Evolutionary conservation across 2,113 vertebrate genomes (phyloP), one percentile per base, ranked within the genome.

Genomic region (Saccopteryx leptura): DNA sequence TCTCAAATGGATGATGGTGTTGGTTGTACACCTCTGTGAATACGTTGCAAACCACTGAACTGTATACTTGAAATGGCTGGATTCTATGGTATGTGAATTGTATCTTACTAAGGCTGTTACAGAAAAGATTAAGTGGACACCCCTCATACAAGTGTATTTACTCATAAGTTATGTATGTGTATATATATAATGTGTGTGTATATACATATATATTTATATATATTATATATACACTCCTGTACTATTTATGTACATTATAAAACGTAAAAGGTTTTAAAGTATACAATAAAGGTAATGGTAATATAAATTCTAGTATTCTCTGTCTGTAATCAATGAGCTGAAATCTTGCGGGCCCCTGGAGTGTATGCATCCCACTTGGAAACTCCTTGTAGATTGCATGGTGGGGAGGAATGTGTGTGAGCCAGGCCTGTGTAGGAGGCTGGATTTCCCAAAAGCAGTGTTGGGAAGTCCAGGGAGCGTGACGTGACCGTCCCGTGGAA

Each of bases 291-390:
- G 39, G 13, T 90, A 87, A 39, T 68, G 18, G 26, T 80, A 31
- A 48, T 46, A 84, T 61, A 94, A 82, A 83, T 79, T 72, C 58
- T 71, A 68, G 19, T 90, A 65, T 81, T 69, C 90, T 94, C 31
- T 60, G 90, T 90, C 71, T 71, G 4, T 93, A 91, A 76, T 4
- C 39, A 48, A 6, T 91, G 39, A 91, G 23, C 84, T 54, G 72
- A 8, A 91, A 48, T 94, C 68, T 91, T 88, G 82, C 3, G 78
- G 17, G 54, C 39, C 61, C 28, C 54, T 81, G 54, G 21, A 79
- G 52, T 87, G 1, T 18, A 54, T 79, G 50, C 10, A 74, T 2
- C 48, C 82, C 9, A 48, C 66, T 92, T 96, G 80, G 71, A 46
- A 84, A 83, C 33, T 23, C 46, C 80, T 4, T 76, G 33, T 50